phyloP scores from a whole-genome alignment of 2,113 vertebrate genomes.

The Todiramphus saurophagus region DNA sequence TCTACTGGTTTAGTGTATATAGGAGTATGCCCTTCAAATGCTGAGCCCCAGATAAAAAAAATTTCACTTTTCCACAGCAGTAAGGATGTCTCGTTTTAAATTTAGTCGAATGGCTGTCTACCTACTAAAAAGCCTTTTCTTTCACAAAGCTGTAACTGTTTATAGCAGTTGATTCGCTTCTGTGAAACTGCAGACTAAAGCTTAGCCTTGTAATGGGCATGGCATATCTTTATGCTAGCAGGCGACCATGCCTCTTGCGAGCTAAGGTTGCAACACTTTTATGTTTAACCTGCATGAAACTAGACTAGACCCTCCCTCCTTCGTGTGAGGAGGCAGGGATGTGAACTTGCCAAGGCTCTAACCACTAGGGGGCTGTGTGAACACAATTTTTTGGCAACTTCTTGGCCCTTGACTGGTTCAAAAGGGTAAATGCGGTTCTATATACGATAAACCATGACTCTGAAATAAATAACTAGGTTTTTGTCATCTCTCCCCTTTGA shows the following conservation, averaged over 20 bases:
- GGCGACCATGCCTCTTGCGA: neutral
- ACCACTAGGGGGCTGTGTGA: constrained; percentile 71
- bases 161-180: neutral
- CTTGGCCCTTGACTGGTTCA: constrained; percentile 70
- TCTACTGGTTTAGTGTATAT: neutral
- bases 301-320: neutral
- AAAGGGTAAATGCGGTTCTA: constrained; percentile 59
- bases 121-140: neutral
- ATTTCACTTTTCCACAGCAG: neutral
- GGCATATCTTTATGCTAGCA: neutral
- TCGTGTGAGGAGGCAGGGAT: neutral
- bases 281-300: neutral
- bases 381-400: constrained; percentile 65
- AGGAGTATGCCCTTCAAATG: neutral
- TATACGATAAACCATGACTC: constrained; percentile 20
- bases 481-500: constrained; percentile 29
- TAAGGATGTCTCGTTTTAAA: neutral
- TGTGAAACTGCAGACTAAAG: neutral
- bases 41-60: neutral
- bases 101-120: neutral
- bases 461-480: constrained; percentile 63
- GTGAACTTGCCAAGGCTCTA: neutral
- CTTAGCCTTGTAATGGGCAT: neutral
- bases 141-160: neutral
- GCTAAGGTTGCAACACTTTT: neutral